phyloP scores from a whole-genome alignment of 2,888 invertebrate genomes.

The Ferdinandea cuprea region DNA sequence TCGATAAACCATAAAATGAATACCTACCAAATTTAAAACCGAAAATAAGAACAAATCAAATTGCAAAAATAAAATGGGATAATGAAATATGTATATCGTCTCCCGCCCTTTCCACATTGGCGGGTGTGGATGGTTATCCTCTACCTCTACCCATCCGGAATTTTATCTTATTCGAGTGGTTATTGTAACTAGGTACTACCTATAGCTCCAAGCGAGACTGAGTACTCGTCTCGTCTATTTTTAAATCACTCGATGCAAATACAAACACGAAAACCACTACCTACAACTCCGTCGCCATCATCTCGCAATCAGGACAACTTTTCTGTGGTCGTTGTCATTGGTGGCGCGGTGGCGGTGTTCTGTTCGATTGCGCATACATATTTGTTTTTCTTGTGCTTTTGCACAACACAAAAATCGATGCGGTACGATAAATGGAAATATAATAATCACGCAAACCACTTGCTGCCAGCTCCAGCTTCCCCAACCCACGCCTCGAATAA shows the following conservation, averaged over 20 bases:
- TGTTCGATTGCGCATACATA: constrained; percentile 25
- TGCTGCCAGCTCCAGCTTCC: constrained; percentile 7
- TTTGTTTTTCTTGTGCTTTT: constrained; percentile 25
- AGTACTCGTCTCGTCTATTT: constrained; percentile 45
- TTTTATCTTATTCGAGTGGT: constrained; percentile 34
- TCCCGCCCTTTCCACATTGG: constrained; percentile 1
- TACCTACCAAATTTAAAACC: constrained; percentile 20
- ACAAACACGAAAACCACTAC: constrained; percentile 14
- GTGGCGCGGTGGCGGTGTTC: constrained; percentile 25
- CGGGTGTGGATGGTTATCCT: no score
- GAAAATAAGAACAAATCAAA: constrained; percentile 32
- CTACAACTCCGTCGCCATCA: not conserved
- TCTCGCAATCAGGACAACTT: constrained; percentile 29
- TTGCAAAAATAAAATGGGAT: constrained; percentile 38
- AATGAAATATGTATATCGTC: constrained; percentile 11
- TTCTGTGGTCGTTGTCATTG: constrained; percentile 49
- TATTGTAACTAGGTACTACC: constrained; percentile 4
- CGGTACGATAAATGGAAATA: constrained; percentile 30
- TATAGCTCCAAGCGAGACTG: constrained; percentile 3
- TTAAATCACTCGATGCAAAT: constrained; percentile 45
- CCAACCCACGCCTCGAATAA: constrained; percentile 13
- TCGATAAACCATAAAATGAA: constrained; percentile 51
- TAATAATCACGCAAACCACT: constrained; percentile 53
- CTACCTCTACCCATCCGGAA: no score
- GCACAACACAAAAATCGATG: constrained; percentile 32